Base-by-base conservation (phyloP, 2,113 vertebrate species). In the Leuciscus idus region DNA sequence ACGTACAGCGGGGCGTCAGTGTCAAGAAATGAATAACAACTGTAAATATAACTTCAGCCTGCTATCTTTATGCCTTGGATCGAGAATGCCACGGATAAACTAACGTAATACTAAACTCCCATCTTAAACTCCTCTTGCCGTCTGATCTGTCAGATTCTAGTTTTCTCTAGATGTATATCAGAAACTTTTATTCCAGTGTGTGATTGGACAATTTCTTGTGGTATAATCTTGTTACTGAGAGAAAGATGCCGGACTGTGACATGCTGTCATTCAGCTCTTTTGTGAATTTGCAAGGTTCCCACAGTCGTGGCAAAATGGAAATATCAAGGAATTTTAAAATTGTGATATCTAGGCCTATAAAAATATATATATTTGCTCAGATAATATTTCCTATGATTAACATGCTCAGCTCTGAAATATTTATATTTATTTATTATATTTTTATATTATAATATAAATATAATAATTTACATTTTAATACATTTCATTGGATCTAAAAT, bases 1-100 rank as follows among this genome's bases (percentile, higher is more conserved):
- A 86, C 89, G 86, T 91, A 92, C 87, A 90, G 87, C 92, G 79
- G 75, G 86, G 92, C 72, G 90, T 93, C 92, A 89, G 84, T 92
- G 89, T 90, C 90, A 26, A 89, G 91, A 90, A 92, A 92, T 92
- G 21, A 93, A 90, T 93, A 91, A 92, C 91, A 74, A 59, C 77
- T 77, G 89, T 93, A 93, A 93, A 92, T 91, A 90, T 92, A 93
- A 91, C 90, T 64, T 0, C 73, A 57, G 66, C 48, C 75, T 39
- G 75, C 74, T 78, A 39, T 70, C 62, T 70, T 68, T 70, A 70
- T 36, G 62, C 62, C 26, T 68, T 19, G 43, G 61, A 81, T 64
- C 8, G 36, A 66, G 48, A 77, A 77, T 21, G 39, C 36, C 19
- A 21, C 55, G 6, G 19, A 57, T 57, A 57, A 57, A 57, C 19